Base-by-base conservation (phyloP, 1,140 invertebrate genomes). In the Neodiprion lecontei region DNA sequence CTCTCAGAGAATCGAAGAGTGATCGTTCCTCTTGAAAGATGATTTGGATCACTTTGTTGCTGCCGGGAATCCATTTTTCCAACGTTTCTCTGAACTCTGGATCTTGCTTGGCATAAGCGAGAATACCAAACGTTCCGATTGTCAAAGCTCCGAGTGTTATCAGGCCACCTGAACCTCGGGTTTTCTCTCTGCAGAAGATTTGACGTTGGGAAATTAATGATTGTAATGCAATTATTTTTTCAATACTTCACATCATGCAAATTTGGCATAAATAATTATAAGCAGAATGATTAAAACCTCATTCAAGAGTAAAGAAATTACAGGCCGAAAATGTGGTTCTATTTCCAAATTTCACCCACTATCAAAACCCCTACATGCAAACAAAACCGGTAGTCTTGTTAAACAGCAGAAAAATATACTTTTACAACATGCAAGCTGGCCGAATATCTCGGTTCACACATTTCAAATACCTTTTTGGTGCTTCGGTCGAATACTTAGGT, bases 21-120 rank as follows among this genome's bases (percentile, higher is more conserved):
- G 89, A 89, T 61, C 88, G 86, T 77, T 94, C 92, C 83, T 95
- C 94, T 79, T 92, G 90, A 74, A 93, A 92, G 0, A 93, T 89
- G 70, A 94, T 86, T 78, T 91, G 91, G 67, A 95, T 90, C 14
- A 93, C 85, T 17, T 90, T 84, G 77, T 94, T 92, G 3, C 91
- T 90, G 67, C 90, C 92, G 68, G 94, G 94, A 61, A 91, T 89
- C 86, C 93, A 93, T 67, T 90, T 87, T 80, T 91, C 91, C 7
- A 95, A 82, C 80, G 88, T 90, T 80, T 90, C 89, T 75, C 94
- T 89, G 78, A 94, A 92, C 67, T 93, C 91, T 67, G 90, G 89
- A 83, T 94, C 91, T 79, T 91, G 92, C 88, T 94, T 94, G 28
- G 92, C 92, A 82, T 92, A 93, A 1, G 84, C 79, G 74, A 90